phyloP scores from a whole-genome alignment of 2,113 vertebrate genomes.

The Eudyptes chrysolophus region DNA sequence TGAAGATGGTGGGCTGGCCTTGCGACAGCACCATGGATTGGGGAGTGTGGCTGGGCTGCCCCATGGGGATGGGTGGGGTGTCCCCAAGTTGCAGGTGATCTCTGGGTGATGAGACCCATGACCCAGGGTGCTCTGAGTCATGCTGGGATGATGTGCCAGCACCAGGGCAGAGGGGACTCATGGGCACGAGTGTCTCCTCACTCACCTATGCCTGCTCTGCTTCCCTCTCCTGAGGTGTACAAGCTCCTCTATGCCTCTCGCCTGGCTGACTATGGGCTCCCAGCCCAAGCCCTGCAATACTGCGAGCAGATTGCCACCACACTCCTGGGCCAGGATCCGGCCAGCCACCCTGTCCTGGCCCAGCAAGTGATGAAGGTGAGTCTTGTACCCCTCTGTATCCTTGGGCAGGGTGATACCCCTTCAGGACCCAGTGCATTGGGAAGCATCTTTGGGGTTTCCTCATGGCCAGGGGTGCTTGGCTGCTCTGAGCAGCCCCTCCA shows the following conservation, averaged over 20 bases:
- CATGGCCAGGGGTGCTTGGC: not conserved
- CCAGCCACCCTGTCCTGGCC: conserved; percentile 71
- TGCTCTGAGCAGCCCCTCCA: not conserved
- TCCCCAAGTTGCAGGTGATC: not conserved
- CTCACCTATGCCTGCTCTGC: not conserved
- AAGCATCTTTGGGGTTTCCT: not conserved
- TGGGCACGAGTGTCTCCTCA: not conserved
- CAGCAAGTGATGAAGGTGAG: conserved; percentile 85
- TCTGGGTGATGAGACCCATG: not conserved
- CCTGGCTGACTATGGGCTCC: conserved; percentile 84
- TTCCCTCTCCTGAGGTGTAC: conserved; percentile 77
- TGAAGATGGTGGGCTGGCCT: not conserved
- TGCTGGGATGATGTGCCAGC: fast-evolving
- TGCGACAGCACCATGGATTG: not conserved
- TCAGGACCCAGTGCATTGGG: not conserved
- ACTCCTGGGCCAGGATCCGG: conserved; percentile 66
- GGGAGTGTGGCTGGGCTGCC: fast-evolving
- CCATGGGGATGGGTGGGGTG: too few species aligned
- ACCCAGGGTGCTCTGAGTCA: not conserved
- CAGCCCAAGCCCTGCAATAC: conserved; percentile 87
- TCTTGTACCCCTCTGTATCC: not conserved
- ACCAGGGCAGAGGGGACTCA: not conserved
- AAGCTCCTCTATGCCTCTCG: conserved; percentile 90
- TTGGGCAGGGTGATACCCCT: fast-evolving
- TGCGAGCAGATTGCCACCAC: conserved; percentile 79